A percentile compares a stretch with the other conserved stretches of the same genome.
These are phyloP conservation scores for Ditylenchus dipsaci DNA, from an alignment of 1,140 invertebrate species.

Conservation along the genomic window DNA sequence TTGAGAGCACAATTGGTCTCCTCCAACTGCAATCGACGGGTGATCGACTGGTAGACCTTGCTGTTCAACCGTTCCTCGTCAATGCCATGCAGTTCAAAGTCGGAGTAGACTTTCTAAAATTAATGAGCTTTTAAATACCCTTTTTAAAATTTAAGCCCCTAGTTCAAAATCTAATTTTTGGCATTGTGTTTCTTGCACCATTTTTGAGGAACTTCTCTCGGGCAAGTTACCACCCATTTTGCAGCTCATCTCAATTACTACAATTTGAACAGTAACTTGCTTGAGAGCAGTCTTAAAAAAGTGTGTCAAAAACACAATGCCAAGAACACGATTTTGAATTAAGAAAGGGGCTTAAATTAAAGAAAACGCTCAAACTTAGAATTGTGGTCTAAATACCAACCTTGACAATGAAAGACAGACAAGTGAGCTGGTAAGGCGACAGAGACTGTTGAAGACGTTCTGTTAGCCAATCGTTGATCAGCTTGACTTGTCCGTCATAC, in stretches of 20 bases:
- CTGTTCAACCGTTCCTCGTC: conserved; percentile 96
- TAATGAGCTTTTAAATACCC: not conserved
- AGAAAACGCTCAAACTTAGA: too few relatives aligned
- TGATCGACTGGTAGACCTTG: conserved; percentile 88
- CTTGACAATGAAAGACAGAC: conserved; percentile 89
- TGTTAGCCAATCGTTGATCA: conserved; percentile 87
- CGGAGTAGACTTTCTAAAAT: conserved; percentile 88
- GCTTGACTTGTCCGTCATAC: conserved; percentile 87
- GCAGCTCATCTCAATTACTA: too few relatives aligned
- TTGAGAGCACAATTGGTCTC: conserved; percentile 69
- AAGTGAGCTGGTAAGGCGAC: conserved; percentile 92
- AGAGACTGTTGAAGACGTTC: conserved; percentile 87
- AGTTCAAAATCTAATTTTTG: too few relatives aligned
- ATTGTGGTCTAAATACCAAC: conserved; percentile 62
- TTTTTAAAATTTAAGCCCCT: too few relatives aligned
- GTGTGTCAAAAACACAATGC: too few relatives aligned
- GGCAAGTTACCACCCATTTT: too few relatives aligned
- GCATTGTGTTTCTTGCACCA: too few relatives aligned
- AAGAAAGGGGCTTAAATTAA: too few relatives aligned
- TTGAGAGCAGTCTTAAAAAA: too few relatives aligned
- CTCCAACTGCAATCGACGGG: conserved; percentile 87
- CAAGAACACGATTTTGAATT: too few relatives aligned
- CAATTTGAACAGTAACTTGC: too few relatives aligned
- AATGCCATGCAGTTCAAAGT: conserved; percentile 96
- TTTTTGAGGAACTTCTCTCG: too few relatives aligned